A percentile compares a stretch with the other conserved stretches of the same genome.
Conservation (phyloP, 2,888 invertebrate species). For the Cylindroiulus punctatus region DNA sequence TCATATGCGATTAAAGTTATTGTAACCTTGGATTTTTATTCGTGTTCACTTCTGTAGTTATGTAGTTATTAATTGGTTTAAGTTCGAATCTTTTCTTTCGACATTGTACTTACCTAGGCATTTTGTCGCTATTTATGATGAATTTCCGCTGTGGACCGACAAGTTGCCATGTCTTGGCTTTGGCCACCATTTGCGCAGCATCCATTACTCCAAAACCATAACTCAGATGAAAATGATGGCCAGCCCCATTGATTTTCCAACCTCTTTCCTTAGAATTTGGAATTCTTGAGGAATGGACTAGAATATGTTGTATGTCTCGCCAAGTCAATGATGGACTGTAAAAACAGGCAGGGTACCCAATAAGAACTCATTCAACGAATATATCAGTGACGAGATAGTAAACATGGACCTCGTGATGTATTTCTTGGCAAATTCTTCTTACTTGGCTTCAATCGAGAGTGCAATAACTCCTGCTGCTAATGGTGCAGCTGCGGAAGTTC, state of each 20-base stretch:
- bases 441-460: slow-evolving; percentile 65
- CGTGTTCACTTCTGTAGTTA: no score
- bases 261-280: slow-evolving; percentile 59
- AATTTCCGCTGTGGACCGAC: slow-evolving; percentile 54
- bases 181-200: slow-evolving; percentile 58
- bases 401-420: neutral
- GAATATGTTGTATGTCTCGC: slow-evolving; percentile 61
- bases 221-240: slow-evolving; percentile 58
- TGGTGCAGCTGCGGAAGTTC: slow-evolving; percentile 68
- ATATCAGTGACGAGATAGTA: no score
- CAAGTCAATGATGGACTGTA: slow-evolving; percentile 60
- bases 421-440: slow-evolving; percentile 40
- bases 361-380: neutral
- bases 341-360: neutral
- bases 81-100: no score
- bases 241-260: slow-evolving; percentile 59
- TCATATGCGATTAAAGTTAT: no score
- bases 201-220: slow-evolving; percentile 60
- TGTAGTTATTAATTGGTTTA: no score
- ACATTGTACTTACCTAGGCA: neutral
- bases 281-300: slow-evolving; percentile 59
- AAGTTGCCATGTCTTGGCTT: slow-evolving; percentile 58
- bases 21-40: no score
- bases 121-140: slow-evolving; percentile 2
- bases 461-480: slow-evolving; percentile 67